A percentile compares a stretch with the other conserved stretches of the same genome.
These are phyloP conservation scores for Halichoeres trimaculatus DNA, from an alignment of 2,113 vertebrate species.

Conservation along the genomic window DNA sequence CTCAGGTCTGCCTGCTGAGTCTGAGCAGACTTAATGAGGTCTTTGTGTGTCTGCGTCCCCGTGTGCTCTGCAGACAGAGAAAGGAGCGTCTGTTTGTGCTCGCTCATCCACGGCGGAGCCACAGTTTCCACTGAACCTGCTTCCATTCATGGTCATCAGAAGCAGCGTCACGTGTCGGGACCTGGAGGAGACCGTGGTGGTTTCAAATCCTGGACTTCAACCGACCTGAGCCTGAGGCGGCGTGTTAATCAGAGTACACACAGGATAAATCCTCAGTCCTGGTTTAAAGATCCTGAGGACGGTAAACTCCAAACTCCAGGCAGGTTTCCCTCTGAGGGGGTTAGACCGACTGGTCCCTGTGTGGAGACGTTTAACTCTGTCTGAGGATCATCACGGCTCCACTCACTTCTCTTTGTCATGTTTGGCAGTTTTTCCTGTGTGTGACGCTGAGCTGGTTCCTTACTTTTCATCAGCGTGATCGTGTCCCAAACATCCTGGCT, in stretches of 20 bases:
- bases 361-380: background rate
- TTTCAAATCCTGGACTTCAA: background rate
- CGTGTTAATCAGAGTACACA: background rate
- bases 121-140: background rate
- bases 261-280: background rate
- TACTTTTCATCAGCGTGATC: too few species aligned
- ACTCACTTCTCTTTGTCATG: too few species aligned
- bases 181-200: background rate
- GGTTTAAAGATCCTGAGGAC: background rate
- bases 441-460: too few species aligned
- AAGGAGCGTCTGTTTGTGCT: background rate
- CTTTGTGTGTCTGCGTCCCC: background rate
- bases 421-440: too few species aligned
- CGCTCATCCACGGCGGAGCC: background rate
- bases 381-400: too few species aligned
- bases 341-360: background rate
- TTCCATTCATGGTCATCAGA: slow-evolving; percentile 2
- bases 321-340: too few species aligned
- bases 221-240: background rate
- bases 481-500: too few species aligned
- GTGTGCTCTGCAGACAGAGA: background rate
- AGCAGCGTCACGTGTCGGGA: background rate
- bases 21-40: background rate
- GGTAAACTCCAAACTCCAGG: background rate
- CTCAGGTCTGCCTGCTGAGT: background rate